A percentile compares a stretch with the other conserved stretches of the same genome.
These are phyloP conservation scores for Corythoichthys intestinalis DNA, from an alignment of 2,113 vertebrate species.

Conservation along the genomic window DNA sequence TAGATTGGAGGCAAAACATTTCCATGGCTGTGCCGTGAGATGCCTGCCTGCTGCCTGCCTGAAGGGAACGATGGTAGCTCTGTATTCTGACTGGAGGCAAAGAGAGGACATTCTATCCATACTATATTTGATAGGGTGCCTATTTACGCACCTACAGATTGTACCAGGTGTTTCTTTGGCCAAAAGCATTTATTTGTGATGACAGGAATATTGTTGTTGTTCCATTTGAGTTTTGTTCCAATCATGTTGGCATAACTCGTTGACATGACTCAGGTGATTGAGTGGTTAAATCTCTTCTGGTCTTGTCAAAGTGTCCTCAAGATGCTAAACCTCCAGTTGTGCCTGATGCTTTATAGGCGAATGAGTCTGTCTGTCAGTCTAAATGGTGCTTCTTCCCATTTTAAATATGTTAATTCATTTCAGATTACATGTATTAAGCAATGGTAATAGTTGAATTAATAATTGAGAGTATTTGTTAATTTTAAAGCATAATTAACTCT, in stretches of 20 bases:
- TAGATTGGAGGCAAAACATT: constrained; percentile 63
- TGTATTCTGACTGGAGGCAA: constrained; percentile 36
- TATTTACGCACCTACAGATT: neutral
- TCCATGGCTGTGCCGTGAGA: constrained; percentile 47
- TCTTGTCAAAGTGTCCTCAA: too few species aligned
- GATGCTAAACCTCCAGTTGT: too few species aligned
- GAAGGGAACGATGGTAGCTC: constrained; percentile 50
- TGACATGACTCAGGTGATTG: too few species aligned
- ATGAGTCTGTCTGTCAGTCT: too few species aligned
- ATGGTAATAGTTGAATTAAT: too few species aligned
- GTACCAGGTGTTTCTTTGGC: neutral
- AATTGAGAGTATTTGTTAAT: too few species aligned
- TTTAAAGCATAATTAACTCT: too few species aligned
- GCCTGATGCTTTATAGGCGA: too few species aligned
- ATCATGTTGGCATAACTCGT: neutral
- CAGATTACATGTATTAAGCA: too few species aligned
- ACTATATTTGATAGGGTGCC: neutral
- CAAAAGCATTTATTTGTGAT: neutral
- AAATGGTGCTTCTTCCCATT: too few species aligned
- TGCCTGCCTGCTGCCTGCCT: constrained; percentile 31
- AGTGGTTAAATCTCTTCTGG: too few species aligned
- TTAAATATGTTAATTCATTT: too few species aligned
- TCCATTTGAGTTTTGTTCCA: neutral
- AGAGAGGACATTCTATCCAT: constrained; percentile 19
- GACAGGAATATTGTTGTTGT: neutral